Percentiles rank a stretch among this genome's conserved stretches.
These are phyloP conservation scores for Diachasmimorpha longicaudata DNA, from an alignment of 1,140 invertebrate genomes.

Conservation along the genomic window DNA sequence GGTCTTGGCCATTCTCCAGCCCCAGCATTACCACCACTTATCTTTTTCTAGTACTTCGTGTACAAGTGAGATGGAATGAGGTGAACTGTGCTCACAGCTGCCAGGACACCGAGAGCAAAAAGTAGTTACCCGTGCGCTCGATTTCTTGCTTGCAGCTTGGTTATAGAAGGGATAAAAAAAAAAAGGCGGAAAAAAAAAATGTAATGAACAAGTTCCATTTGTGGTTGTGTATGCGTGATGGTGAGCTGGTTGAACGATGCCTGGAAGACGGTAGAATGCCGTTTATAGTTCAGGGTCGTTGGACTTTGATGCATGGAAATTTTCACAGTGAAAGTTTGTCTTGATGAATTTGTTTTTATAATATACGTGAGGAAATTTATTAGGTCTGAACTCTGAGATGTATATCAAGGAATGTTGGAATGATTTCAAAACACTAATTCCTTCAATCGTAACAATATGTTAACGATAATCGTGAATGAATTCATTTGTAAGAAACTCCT, in stretches of 20 bases:
- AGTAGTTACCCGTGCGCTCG: not conserved
- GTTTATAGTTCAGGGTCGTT: slow-evolving; percentile 52
- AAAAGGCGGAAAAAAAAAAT: not conserved
- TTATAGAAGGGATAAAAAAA: not conserved
- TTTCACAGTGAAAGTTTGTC: slow-evolving; percentile 1
- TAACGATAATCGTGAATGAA: too few relatives aligned
- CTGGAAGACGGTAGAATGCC: slow-evolving; percentile 11
- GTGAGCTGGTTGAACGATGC: not conserved
- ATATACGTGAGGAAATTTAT: not conserved
- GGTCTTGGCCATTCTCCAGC: slow-evolving; percentile 39
- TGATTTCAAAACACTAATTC: too few relatives aligned
- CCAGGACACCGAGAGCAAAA: slow-evolving; percentile 33
- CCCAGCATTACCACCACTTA: slow-evolving; percentile 20
- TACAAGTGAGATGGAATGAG: not conserved
- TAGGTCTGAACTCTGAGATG: too few relatives aligned
- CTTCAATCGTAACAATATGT: too few relatives aligned
- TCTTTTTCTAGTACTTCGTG: not conserved
- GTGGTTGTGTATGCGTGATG: not conserved
- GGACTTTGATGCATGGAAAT: slow-evolving; percentile 29
- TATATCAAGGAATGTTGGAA: too few relatives aligned
- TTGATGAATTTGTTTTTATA: not conserved
- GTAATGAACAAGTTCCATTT: slow-evolving; percentile 1
- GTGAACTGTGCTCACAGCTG: slow-evolving; percentile 24
- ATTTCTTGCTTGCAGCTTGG: not conserved
- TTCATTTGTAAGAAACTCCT: too few relatives aligned